Conservation (phyloP, 2,888 invertebrate genomes). For the Stenurella melanura region DNA sequence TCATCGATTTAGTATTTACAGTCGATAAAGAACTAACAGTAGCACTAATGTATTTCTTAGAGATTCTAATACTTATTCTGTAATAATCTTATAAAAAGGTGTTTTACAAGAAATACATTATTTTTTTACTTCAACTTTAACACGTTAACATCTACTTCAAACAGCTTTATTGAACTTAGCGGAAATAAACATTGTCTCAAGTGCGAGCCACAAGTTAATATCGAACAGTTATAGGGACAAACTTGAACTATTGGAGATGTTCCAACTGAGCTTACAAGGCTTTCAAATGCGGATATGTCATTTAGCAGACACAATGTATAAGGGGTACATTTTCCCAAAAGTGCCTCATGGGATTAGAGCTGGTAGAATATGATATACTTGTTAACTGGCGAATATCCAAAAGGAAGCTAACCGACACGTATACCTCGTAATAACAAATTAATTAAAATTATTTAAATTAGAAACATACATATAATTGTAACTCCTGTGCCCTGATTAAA, state of each 20-base stretch:
- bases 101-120: no score
- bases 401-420: background rate
- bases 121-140: no score
- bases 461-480: background rate
- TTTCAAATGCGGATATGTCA: background rate
- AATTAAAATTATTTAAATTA: background rate
- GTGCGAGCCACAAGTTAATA: background rate
- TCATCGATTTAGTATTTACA: no score
- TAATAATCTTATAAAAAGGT: no score
- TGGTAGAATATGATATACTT: background rate
- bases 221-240: background rate
- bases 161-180: no score
- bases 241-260: background rate
- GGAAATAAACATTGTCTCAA: no score
- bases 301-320: background rate
- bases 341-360: background rate
- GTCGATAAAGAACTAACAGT: no score
- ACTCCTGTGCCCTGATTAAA: background rate
- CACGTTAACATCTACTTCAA: no score
- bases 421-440: background rate
- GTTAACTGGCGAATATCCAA: constrained; percentile 9
- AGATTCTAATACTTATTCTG: no score
- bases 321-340: background rate
- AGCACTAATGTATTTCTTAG: no score
- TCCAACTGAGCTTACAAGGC: background rate